These are phyloP conservation scores for Pantherophis alleghaniensis DNA, from an alignment of 2,797 vertebrate species.

Conservation along the genomic window DNA sequence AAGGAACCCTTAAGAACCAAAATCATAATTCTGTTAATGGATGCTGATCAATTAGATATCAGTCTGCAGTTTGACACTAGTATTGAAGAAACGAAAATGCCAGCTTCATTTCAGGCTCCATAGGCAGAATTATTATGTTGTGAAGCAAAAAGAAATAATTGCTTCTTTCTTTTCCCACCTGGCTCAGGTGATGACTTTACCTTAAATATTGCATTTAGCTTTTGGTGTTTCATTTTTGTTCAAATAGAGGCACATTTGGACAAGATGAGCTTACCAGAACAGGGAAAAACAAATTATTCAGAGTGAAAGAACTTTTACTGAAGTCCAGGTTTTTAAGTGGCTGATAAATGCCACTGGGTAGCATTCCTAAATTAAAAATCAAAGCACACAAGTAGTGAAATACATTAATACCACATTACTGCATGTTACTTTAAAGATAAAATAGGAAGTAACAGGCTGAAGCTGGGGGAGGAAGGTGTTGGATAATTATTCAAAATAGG, in stretches of 20 bases:
- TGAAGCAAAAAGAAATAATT: background rate
- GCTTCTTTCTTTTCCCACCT: background rate
- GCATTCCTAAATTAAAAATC: background rate
- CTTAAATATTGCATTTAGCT: background rate
- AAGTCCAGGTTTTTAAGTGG: background rate
- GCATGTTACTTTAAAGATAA: background rate
- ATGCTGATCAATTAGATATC: background rate
- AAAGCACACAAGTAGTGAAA: background rate
- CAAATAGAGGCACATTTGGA: background rate
- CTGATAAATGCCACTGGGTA: background rate
- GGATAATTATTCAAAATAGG: background rate
- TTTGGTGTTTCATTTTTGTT: background rate
- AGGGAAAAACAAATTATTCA: background rate
- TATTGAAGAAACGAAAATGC: background rate
- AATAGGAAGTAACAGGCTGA: background rate
- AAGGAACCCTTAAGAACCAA: conserved; percentile 12
- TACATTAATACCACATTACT: background rate
- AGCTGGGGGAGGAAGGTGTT: background rate
- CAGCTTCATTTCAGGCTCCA: conserved; percentile 1
- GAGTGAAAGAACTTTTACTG: background rate
- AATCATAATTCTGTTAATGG: conserved; percentile 1
- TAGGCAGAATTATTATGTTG: background rate
- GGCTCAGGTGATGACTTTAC: background rate
- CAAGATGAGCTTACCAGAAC: background rate
- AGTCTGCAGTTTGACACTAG: conserved; percentile 22